Evolutionary conservation across 2,113 vertebrate genomes (phyloP), one percentile per base, ranked within the genome.

Genomic region (Corvus cornix): DNA sequence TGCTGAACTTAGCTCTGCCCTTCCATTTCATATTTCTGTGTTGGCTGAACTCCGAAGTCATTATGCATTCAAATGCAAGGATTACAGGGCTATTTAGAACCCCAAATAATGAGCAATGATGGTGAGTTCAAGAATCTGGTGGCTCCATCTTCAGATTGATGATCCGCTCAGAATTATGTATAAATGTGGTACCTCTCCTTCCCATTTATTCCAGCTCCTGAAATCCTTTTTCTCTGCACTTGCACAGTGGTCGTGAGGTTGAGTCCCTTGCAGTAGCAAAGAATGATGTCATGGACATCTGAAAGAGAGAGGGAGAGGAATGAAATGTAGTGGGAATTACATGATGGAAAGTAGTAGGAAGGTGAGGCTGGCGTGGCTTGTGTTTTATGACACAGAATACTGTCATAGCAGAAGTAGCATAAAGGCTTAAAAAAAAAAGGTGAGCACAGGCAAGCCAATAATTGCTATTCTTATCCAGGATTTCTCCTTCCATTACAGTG

Each of bases 191-290:
- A 30, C 55, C 23, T 82, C 64, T 94, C 51, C 70, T 89, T 82
- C 51, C 66, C 81, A 91, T 96, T 95, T 87, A 76, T 96, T 87
- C 62, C 66, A 14, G 84, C 64, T 82, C 66, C 58, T 84, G 37
- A 93, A 94, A 56, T 68, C 49, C 78, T 66, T 91, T 70, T 46
- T 41, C 53, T 82, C 80, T 87, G 66, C 26, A 11, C 74, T 93
- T 69, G 33, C 21, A 10, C 7, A 28, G 68, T 89, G 88, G 68
- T 80, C 80, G 63, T 39, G 64, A 88, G 83, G 92, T 67, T 86
- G 83, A 86, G 79, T 84, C 80, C 64, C 86, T 70, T 59, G 35
- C 56, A 90, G 80, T 8, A 74, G 80, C 76, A 68, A 63, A 59
- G 52, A 70, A 89, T 90, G 86, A 95, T 70, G 89, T 96, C 84